Percentiles rank a stretch among this genome's conserved stretches.
Evolutionary conservation across 1,140 invertebrate species (phyloP).

Genomic region (Agrilus planipennis): DNA sequence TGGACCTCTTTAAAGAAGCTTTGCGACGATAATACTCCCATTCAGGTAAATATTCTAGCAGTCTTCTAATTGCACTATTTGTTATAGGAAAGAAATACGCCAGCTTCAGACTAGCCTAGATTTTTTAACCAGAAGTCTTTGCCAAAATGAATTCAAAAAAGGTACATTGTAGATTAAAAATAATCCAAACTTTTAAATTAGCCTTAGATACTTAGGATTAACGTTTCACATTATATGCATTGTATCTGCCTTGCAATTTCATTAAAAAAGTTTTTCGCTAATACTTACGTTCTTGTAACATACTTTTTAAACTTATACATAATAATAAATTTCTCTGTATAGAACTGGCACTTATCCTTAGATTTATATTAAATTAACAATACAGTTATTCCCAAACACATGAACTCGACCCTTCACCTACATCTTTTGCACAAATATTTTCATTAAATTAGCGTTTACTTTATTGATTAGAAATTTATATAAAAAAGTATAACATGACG

Average conservation of each 20-base stretch:
- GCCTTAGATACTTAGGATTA: constrained; percentile 5
- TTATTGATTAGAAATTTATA: too few species aligned
- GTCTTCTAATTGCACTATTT: constrained; percentile 9
- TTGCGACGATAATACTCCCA: constrained; percentile 1
- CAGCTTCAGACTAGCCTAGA: constrained; percentile 44
- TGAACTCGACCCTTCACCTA: too few species aligned
- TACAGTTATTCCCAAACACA: too few species aligned
- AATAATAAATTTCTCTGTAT: too few species aligned
- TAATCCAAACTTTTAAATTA: constrained; percentile 19
- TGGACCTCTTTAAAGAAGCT: constrained; percentile 23
- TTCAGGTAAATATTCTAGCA: constrained; percentile 32
- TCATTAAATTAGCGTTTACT: too few species aligned
- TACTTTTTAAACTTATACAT: constrained; percentile 1
- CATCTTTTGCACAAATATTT: too few species aligned
- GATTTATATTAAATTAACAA: too few species aligned
- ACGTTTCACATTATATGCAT: constrained; percentile 1
- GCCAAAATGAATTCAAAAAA: too few species aligned
- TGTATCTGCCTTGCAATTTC: constrained; percentile 1
- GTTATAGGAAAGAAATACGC: constrained; percentile 42
- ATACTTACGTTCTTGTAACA: constrained; percentile 1
- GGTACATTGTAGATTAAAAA: constrained; percentile 22
- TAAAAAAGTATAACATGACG: too few species aligned
- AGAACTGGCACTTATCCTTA: too few species aligned
- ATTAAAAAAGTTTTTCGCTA: background rate
- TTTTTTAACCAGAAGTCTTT: constrained; percentile 39